Conservation (phyloP, 2,888 invertebrate genomes). For the Entomobrya multifasciata region DNA sequence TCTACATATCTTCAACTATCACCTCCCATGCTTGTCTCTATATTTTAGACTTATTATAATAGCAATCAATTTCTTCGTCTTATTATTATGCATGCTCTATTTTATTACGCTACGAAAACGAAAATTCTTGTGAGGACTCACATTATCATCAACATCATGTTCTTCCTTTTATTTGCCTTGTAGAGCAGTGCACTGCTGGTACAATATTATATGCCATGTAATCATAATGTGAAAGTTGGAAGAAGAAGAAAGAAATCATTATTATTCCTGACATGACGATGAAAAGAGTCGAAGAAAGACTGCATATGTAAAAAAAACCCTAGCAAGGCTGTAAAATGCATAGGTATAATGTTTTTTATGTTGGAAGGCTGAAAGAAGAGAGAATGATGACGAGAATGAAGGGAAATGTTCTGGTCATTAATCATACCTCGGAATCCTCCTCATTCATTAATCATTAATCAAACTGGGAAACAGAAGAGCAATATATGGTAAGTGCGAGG, state of each 20-base stretch:
- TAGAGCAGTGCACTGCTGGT: neutral
- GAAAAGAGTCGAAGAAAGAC: constrained; percentile 54
- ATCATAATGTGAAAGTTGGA: constrained; percentile 48
- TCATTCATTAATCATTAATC: constrained; percentile 72
- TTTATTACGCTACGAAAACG: constrained; percentile 24
- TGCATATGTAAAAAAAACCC: neutral
- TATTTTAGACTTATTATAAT: neutral
- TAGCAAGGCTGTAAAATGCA: constrained; percentile 24
- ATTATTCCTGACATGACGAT: constrained; percentile 63
- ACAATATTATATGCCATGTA: constrained; percentile 17
- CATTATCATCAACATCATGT: constrained; percentile 1
- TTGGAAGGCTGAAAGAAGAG: neutral
- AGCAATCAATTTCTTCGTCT: neutral
- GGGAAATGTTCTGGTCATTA: constrained; percentile 70
- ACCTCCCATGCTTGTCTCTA: neutral
- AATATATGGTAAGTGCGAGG: constrained; percentile 6
- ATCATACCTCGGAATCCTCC: constrained; percentile 69
- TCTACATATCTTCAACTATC: neutral
- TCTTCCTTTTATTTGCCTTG: constrained; percentile 15
- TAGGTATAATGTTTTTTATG: neutral
- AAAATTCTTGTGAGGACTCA: constrained; percentile 37
- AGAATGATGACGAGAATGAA: constrained; percentile 63
- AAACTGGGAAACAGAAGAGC: constrained; percentile 58
- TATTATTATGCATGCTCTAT: constrained; percentile 25
- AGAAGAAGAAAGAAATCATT: constrained; percentile 58